Percentiles rank a stretch among this genome's conserved stretches.
phyloP scores from a whole-genome alignment of 2,888 invertebrate species.

The Himalopsyche japonica region DNA sequence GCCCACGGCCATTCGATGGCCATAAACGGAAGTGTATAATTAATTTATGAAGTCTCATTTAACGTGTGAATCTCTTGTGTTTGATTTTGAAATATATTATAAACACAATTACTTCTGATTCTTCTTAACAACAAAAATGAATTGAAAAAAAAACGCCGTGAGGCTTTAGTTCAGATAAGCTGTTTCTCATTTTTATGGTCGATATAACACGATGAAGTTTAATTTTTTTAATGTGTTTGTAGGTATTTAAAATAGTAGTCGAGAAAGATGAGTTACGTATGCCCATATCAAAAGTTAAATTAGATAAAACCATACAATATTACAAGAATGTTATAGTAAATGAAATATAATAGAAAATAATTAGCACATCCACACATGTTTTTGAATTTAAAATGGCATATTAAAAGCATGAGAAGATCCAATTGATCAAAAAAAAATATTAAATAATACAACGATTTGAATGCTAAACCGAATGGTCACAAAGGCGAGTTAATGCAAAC shows the following conservation, averaged over 20 bases:
- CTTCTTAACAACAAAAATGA: not conserved
- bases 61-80: slow-evolving; percentile 27
- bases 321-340: no score
- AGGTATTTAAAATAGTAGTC: not conserved
- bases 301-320: no score
- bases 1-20: slow-evolving; percentile 3
- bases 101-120: not conserved
- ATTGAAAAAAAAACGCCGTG: not conserved
- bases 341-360: no score
- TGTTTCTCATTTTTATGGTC: not conserved
- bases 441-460: no score
- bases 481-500: no score
- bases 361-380: no score
- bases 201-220: not conserved
- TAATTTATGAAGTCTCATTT: slow-evolving; percentile 26
- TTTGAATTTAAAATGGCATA: no score
- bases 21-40: slow-evolving; percentile 30
- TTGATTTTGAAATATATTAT: not conserved
- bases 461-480: no score
- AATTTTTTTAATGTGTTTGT: not conserved
- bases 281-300: no score
- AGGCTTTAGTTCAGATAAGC: not conserved
- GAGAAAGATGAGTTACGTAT: not conserved
- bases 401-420: no score
- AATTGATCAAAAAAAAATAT: no score